Evolutionary conservation across 2,797 vertebrate species (phyloP).

Genomic region (Triplophysa bombifrons): DNA sequence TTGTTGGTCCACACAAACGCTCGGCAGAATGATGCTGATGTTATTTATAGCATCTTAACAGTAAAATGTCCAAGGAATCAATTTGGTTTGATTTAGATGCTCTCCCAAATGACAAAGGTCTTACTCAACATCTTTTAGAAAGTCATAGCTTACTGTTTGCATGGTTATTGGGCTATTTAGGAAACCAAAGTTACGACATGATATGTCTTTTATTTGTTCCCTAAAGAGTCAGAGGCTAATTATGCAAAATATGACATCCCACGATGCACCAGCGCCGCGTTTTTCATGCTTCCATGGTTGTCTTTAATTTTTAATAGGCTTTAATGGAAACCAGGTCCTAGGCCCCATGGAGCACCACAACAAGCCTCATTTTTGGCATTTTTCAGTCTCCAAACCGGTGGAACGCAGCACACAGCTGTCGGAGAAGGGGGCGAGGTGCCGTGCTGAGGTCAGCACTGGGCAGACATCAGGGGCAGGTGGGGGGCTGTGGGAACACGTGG

Average conservation of each 20-base stretch:
- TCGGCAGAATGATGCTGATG: slow-evolving; percentile 7
- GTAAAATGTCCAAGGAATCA: not conserved
- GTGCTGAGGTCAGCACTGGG: slow-evolving; percentile 70
- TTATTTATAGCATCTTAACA: slow-evolving; percentile 12
- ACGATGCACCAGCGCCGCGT: not conserved
- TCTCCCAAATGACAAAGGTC: not conserved
- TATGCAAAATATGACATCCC: slow-evolving; percentile 31
- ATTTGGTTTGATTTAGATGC: slow-evolving; percentile 1
- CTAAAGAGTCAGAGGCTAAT: not conserved
- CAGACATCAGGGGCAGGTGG: slow-evolving; percentile 68
- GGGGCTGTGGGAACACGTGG: slow-evolving; percentile 55
- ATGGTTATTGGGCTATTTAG: slow-evolving; percentile 5
- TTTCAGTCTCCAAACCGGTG: slow-evolving; percentile 66
- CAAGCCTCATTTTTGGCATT: slow-evolving; percentile 73
- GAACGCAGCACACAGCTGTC: slow-evolving; percentile 77
- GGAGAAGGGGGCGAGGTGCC: slow-evolving; percentile 57
- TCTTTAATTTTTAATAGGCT: slow-evolving; percentile 67
- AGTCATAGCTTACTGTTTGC: not conserved
- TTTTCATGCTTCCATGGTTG: slow-evolving; percentile 58
- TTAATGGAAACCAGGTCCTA: slow-evolving; percentile 73
- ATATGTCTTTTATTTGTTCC: not conserved
- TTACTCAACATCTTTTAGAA: not conserved
- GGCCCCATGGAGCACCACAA: slow-evolving; percentile 69
- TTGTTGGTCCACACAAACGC: not conserved
- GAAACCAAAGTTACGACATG: slow-evolving; percentile 5